Evolutionary conservation across 2,888 invertebrate genomes (phyloP).

Genomic region (Drosophila ustulata): DNA sequence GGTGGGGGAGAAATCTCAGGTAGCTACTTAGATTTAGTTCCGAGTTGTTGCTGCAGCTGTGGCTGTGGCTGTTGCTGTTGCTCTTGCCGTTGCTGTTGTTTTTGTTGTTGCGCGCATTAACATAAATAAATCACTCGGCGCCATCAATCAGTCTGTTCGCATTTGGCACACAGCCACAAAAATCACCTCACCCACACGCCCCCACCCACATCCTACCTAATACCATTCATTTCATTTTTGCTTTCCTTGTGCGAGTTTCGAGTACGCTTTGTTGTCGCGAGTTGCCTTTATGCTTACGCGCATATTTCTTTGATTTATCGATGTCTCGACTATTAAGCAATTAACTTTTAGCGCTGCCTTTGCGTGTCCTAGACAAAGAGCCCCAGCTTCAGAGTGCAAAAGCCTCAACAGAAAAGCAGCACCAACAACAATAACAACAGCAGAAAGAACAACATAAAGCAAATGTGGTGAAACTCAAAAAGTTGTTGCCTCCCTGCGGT

Average conservation of each 20-base stretch:
- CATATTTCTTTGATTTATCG: constrained; percentile 75
- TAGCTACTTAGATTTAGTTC: constrained; percentile 47
- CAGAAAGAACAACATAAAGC: constrained; percentile 27
- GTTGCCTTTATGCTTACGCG: constrained; percentile 73
- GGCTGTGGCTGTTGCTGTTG: constrained; percentile 3
- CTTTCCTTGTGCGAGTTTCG: constrained; percentile 35
- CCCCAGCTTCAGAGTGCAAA: constrained; percentile 22
- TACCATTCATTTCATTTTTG: constrained; percentile 25
- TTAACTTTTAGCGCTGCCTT: constrained; percentile 55
- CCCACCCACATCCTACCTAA: not conserved
- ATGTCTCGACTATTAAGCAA: constrained; percentile 79
- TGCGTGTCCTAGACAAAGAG: constrained; percentile 30
- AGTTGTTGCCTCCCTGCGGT: constrained; percentile 59
- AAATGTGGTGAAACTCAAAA: constrained; percentile 56
- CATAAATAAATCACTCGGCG: constrained; percentile 79
- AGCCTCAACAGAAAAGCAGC: constrained; percentile 15
- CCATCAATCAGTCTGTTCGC: constrained; percentile 80
- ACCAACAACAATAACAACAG: constrained; percentile 14
- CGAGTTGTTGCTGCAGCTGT: constrained; percentile 24
- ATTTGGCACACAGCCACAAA: constrained; percentile 64
- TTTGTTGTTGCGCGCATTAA: constrained; percentile 62
- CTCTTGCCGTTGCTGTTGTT: constrained; percentile 11
- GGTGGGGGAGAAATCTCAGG: constrained; percentile 33
- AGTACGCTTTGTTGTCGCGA: constrained; percentile 51
- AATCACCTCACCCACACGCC: constrained; percentile 4